phyloP scores from a whole-genome alignment of 2,888 invertebrate species.

The Ichneumon xanthorius region DNA sequence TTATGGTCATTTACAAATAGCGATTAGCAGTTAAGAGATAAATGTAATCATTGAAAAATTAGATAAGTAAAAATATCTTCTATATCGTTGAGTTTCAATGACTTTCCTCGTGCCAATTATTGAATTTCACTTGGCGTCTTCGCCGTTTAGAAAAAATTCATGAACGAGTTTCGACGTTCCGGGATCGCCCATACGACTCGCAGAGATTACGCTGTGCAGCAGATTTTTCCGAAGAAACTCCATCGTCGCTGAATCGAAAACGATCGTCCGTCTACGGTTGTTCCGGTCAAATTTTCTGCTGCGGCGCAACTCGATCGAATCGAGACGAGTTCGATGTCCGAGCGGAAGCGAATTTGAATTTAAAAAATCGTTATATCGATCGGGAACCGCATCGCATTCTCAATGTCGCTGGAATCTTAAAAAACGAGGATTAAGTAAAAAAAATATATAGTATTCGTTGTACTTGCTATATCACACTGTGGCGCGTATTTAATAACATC shows the following conservation, averaged over 20 bases:
- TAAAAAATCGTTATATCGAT: too few species aligned
- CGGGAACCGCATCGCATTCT: too few species aligned
- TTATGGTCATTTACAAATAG: constrained; percentile 64
- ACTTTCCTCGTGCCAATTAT: constrained; percentile 2
- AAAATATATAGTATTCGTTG: constrained; percentile 19
- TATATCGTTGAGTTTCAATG: constrained; percentile 58
- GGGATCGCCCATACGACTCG: background rate
- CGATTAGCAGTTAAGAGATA: constrained; percentile 66
- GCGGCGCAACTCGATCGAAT: too few species aligned
- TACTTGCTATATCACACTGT: constrained; percentile 24
- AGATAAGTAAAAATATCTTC: constrained; percentile 65
- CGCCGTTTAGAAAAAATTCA: background rate
- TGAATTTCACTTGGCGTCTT: background rate
- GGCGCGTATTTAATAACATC: constrained; percentile 1
- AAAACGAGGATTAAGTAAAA: background rate
- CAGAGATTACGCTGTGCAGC: background rate
- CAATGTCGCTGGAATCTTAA: background rate
- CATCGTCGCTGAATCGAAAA: too few species aligned
- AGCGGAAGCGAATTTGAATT: too few species aligned
- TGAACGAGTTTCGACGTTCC: background rate
- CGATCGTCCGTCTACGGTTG: too few species aligned
- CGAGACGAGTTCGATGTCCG: too few species aligned
- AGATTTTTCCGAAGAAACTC: too few species aligned
- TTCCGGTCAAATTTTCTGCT: too few species aligned
- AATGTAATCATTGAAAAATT: constrained; percentile 65